A percentile compares a stretch with the other conserved stretches of the same genome.
phyloP scores from a whole-genome alignment of 1,140 invertebrate species.

The Leptestheria dahalacensis region DNA sequence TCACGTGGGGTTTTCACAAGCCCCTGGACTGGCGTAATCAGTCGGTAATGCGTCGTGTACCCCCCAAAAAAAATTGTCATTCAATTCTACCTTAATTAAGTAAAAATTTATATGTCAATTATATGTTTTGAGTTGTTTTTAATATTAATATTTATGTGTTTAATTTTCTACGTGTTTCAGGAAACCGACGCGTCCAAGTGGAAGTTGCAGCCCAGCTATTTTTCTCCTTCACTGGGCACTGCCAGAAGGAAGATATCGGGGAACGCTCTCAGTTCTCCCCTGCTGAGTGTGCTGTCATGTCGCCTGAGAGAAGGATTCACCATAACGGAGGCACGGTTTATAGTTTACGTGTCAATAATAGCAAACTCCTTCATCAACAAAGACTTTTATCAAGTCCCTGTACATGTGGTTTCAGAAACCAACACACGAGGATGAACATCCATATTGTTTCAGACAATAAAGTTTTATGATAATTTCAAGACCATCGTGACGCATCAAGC shows the following conservation, averaged over 20 bases:
- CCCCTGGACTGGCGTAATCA: slow-evolving; percentile 16
- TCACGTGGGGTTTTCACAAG: slow-evolving; percentile 58
- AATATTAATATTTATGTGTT: not conserved
- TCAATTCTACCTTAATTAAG: no score
- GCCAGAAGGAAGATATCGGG: not conserved
- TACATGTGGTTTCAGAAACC: no score
- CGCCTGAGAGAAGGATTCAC: slow-evolving; percentile 63
- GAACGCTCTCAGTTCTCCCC: not conserved
- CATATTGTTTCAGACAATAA: no score
- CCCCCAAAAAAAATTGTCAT: no score
- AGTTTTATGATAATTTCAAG: no score
- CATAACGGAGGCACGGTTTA: slow-evolving; percentile 46
- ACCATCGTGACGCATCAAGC: no score
- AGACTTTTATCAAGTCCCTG: no score
- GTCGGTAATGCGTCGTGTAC: no score
- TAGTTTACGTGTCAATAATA: no score
- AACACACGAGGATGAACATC: no score
- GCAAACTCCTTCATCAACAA: no score
- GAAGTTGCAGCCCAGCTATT: not conserved
- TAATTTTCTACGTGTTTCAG: not conserved
- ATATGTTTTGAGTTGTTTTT: not conserved
- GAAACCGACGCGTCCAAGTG: not conserved
- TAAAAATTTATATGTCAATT: no score
- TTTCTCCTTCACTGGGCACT: not conserved
- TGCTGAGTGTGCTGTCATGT: slow-evolving; percentile 49